Evolutionary conservation across 2,113 vertebrate species (phyloP), one percentile per base, ranked within the genome.

Genomic region (Pholis gunnellus): DNA sequence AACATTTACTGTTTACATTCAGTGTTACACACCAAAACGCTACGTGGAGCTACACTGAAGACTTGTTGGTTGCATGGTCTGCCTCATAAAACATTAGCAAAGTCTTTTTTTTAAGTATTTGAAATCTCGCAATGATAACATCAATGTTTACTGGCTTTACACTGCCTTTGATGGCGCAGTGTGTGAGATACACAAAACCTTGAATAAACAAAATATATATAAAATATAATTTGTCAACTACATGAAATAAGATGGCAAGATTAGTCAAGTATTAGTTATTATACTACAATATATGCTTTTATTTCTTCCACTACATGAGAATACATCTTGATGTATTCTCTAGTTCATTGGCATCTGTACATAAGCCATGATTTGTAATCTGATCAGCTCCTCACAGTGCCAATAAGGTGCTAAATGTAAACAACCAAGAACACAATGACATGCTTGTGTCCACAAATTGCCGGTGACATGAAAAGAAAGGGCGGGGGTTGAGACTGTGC

Each of bases 361-460:
- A 25, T 22, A n/a, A 34, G 4, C 36, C 18, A 42, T 25, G 18
- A 3, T 63, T 25, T 40, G 11, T 48, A 31, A 68, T 42, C 29
- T 9, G 70, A 64, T 69, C 27, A 46, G 68, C 25, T 14, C 1
- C 2, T 56, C 8, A 5, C 2, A 5, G 17, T 22, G 25, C 9
- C n/a, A 65, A 0, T 46, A 31, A 31, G 29, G 18, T 15, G 34
- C 36, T 15, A 25, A 66, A 48, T 13, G 22, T 61, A 75, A 70
- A 70, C 8, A 25, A n/a, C 5, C 31, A 65, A 38, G 48, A 50
- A 34, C 20, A 65, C 71, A 72, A 79, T 78, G 20, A 44, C 29
- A 57, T 2, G 57, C 44, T 50, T 38, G 2, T 57, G 59, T 50
- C 63, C 25, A 36, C 22, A 74, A 69, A 69, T 63, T 68, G 15